phyloP scores from a whole-genome alignment of 2,797 vertebrate species.

The Notamacropus eugenii region DNA sequence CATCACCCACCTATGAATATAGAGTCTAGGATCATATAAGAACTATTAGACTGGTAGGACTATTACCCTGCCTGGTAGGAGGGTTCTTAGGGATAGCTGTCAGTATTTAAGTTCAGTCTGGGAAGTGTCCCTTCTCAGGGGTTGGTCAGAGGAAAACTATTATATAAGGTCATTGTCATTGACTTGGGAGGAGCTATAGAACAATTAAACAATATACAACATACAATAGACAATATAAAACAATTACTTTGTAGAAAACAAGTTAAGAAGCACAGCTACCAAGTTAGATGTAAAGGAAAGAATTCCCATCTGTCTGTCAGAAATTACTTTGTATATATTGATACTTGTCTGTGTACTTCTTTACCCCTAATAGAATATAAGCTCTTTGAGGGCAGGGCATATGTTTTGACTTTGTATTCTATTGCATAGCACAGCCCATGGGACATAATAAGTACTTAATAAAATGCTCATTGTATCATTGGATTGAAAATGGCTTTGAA shows the following conservation, averaged over 20 bases:
- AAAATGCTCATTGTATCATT: neutral
- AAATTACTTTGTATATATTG: neutral
- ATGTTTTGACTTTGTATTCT: neutral
- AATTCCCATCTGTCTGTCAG: neutral
- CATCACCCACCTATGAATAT: neutral
- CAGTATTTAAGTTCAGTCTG: neutral
- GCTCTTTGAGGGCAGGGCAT: neutral
- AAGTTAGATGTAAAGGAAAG: conserved; percentile 9
- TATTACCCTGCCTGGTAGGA: neutral
- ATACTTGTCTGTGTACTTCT: neutral
- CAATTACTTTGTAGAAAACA: conserved; percentile 5
- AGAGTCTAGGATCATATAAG: neutral
- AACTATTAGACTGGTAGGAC: conserved; percentile 10
- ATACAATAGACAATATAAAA: neutral
- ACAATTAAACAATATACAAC: neutral
- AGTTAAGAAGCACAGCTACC: conserved; percentile 3
- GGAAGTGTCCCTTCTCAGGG: neutral
- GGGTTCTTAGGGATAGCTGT: conserved; percentile 34
- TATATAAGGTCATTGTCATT: conserved; percentile 13
- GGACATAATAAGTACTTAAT: neutral
- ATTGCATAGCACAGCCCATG: neutral
- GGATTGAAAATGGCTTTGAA: neutral
- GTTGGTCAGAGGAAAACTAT: neutral
- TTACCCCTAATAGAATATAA: neutral
- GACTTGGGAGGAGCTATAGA: conserved; percentile 23